These are phyloP conservation scores for Urechis unicinctus DNA, from an alignment of 2,888 invertebrate genomes.

Conservation along the genomic window DNA sequence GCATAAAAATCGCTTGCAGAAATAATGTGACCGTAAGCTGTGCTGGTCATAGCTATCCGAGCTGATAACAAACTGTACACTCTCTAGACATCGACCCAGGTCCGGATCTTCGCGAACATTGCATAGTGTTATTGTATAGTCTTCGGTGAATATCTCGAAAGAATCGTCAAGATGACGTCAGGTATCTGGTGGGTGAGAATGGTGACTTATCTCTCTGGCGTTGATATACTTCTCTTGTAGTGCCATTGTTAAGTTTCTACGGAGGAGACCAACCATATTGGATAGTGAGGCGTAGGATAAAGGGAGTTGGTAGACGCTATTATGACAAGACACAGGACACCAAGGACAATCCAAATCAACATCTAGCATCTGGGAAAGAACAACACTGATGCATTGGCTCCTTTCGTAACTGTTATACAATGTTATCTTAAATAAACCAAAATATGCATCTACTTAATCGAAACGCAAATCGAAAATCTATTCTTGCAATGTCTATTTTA, in stretches of 20 bases:
- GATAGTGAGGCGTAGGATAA: constrained; percentile 5
- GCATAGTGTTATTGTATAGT: not conserved
- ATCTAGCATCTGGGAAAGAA: too few species aligned
- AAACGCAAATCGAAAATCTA: too few species aligned
- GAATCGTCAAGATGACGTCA: not conserved
- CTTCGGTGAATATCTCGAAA: not conserved
- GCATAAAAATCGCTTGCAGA: constrained; percentile 3
- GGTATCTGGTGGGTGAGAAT: not conserved
- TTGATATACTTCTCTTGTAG: not conserved
- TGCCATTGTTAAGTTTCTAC: not conserved
- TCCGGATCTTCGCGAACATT: constrained; percentile 3
- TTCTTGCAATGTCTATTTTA: too few species aligned
- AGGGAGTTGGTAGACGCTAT: not conserved
- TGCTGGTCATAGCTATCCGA: not conserved
- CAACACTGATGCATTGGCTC: too few species aligned
- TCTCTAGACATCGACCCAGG: constrained; percentile 2
- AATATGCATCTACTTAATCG: too few species aligned
- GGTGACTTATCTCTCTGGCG: not conserved
- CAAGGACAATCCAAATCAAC: too few species aligned
- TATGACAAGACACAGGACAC: constrained; percentile 3
- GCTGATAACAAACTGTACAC: constrained; percentile 5
- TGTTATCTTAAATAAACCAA: too few species aligned
- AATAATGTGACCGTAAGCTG: constrained; percentile 4
- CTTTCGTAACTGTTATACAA: too few species aligned
- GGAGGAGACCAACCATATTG: constrained; percentile 1